Percentiles rank a stretch among this genome's conserved stretches.
phyloP scores from a whole-genome alignment of 2,888 invertebrate genomes.

The Cheilosia scutellata region DNA sequence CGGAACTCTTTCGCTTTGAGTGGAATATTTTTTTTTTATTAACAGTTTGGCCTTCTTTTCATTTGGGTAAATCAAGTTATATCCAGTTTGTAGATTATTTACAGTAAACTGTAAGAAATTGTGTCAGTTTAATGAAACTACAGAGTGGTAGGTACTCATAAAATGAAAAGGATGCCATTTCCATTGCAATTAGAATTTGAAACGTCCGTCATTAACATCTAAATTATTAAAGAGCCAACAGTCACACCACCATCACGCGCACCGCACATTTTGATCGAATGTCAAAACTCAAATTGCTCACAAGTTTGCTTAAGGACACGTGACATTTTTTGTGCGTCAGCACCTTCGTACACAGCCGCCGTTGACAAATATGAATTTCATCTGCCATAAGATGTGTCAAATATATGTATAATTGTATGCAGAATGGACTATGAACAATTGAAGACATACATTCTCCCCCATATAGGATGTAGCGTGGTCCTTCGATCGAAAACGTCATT shows the following conservation, averaged over 20 bases:
- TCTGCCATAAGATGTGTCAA: slow-evolving; percentile 54
- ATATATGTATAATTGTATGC: slow-evolving; percentile 37
- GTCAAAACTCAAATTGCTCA: slow-evolving; percentile 63
- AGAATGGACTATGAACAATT: slow-evolving; percentile 65
- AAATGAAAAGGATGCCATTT: neutral
- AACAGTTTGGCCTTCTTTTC: slow-evolving; percentile 74
- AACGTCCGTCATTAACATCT: slow-evolving; percentile 31
- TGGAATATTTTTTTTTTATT: slow-evolving; percentile 57
- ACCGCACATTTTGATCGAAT: slow-evolving; percentile 37
- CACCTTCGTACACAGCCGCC: slow-evolving; percentile 30
- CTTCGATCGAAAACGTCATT: slow-evolving; percentile 56
- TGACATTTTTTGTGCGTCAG: slow-evolving; percentile 68
- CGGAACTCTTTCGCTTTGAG: slow-evolving; percentile 47
- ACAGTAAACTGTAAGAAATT: slow-evolving; percentile 2
- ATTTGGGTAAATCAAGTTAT: slow-evolving; percentile 28
- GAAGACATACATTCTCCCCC: slow-evolving; percentile 21
- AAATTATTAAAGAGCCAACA: slow-evolving; percentile 30
- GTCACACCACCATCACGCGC: neutral
- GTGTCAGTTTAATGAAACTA: slow-evolving; percentile 17
- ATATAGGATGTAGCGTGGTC: neutral
- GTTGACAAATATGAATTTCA: slow-evolving; percentile 75
- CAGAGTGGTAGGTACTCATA: neutral
- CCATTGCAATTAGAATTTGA: neutral
- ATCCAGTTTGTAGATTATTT: neutral
- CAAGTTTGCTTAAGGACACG: slow-evolving; percentile 71